Evolutionary conservation across 2,113 vertebrate species (phyloP), one percentile per base, ranked within the genome.

Genomic region (Electrona antarctica): DNA sequence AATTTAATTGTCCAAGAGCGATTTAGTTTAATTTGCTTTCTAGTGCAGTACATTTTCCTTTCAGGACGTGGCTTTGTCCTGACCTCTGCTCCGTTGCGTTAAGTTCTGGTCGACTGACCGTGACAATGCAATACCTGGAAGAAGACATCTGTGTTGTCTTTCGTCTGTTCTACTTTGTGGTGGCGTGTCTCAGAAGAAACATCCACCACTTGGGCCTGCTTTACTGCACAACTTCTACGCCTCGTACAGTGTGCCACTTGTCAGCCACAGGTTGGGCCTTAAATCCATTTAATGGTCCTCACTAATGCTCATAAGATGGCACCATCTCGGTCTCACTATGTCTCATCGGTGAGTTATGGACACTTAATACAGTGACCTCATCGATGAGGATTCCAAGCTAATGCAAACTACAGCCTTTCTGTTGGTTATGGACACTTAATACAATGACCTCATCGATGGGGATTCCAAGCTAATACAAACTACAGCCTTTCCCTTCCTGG

Each of bases 1-100:
- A 88, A 90, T 91, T 90, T 88, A 88, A 87, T 71, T 61, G 67
- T 82, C 51, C 45, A 41, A 59, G 33, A 58, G 15, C 45, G 48
- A 50, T 48, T 48, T 69, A 69, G 8, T 85, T 21, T 65, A 50
- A 10, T 63, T 81, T 71, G 21, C 67, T 74, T 79, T 83, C 77
- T 64, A 63, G 56, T 67, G 48, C 58, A 67, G 60, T 79, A 73
- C 0, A 75, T 77, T 77, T 60, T 7, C 76, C 47, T 78, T 21
- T 76, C 57, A 60, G 7, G 15, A 75, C 67, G 73, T 78, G 57
- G 70, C 75, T 4, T 1, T 1, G 12, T 76, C 56, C 50, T 29
- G 52, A 14, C 15, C 41, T 67, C 60, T 77, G 69, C 4, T 47
- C 7, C 47, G 12, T n/a, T 48, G 12, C 8, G 8, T 13, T 10